Percentiles rank a stretch among this genome's conserved stretches.
phyloP scores from a whole-genome alignment of 2,888 invertebrate species.

The Aphodius sticticus region DNA sequence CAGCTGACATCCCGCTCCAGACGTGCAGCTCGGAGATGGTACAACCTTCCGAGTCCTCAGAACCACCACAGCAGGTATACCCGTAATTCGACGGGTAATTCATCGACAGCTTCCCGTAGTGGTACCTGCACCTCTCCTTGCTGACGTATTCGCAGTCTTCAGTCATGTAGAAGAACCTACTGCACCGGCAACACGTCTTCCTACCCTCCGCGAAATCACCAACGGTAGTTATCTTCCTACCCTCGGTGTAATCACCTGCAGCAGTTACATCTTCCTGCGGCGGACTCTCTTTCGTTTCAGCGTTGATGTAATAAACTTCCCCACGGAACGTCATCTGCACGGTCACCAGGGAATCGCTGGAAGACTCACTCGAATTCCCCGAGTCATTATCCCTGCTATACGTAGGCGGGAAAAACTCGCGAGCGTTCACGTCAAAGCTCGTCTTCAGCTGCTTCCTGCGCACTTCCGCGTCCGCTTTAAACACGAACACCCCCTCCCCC shows the following conservation, averaged over 20 bases:
- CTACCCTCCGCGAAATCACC: conserved; percentile 18
- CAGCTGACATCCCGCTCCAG: conserved; percentile 76
- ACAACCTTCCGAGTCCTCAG: conserved; percentile 69
- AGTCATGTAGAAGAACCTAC: conserved; percentile 74
- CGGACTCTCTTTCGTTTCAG: background rate
- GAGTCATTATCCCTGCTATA: conserved; percentile 50
- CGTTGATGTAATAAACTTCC: background rate
- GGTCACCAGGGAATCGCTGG: conserved; percentile 41
- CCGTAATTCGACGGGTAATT: conserved; percentile 7
- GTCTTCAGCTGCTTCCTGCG: conserved; percentile 14
- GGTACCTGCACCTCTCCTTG: conserved; percentile 82
- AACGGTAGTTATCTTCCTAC: too few relatives aligned
- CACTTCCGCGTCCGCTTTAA: background rate
- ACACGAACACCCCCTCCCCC: conserved; percentile 51
- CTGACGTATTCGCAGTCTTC: conserved; percentile 74
- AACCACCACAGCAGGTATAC: conserved; percentile 72
- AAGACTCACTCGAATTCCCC: conserved; percentile 62
- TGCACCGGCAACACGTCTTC: conserved; percentile 73
- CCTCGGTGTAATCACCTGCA: conserved; percentile 12
- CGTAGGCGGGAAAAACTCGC: conserved; percentile 68
- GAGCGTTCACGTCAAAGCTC: conserved; percentile 71
- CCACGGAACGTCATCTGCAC: conserved; percentile 15
- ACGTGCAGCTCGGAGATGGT: conserved; percentile 73
- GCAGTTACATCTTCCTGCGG: background rate
- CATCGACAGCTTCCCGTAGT: conserved; percentile 80